These are phyloP conservation scores for Sialis lutaria DNA, from an alignment of 2,888 invertebrate genomes.

Conservation along the genomic window DNA sequence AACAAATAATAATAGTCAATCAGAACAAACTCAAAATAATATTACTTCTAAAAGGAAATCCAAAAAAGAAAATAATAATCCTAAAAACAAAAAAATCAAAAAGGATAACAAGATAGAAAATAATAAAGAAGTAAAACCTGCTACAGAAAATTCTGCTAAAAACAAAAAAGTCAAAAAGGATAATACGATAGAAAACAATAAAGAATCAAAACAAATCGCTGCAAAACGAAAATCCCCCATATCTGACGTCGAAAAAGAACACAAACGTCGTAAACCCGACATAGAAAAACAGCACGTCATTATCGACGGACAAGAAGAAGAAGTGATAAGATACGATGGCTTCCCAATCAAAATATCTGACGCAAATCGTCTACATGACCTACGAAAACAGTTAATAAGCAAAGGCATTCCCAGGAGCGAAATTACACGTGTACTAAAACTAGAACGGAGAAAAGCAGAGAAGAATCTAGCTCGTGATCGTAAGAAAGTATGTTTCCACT, in stretches of 20 bases:
- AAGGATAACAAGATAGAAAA: not conserved
- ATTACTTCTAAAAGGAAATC: constrained; percentile 6
- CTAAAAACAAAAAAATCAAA: constrained; percentile 8
- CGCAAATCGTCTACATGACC: constrained; percentile 39
- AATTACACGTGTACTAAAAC: constrained; percentile 44
- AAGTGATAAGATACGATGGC: constrained; percentile 45
- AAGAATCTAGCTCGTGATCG: constrained; percentile 47
- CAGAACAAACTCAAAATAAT: constrained; percentile 16
- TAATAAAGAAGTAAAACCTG: constrained; percentile 1
- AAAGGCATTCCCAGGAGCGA: constrained; percentile 51
- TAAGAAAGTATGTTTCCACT: constrained; percentile 63
- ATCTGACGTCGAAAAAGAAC: constrained; percentile 19
- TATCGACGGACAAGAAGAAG: constrained; percentile 44
- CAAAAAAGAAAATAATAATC: constrained; percentile 11
- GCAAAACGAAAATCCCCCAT: not conserved
- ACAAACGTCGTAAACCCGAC: constrained; percentile 28
- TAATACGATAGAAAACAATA: not conserved
- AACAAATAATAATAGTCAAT: constrained; percentile 7
- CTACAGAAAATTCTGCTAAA: constrained; percentile 11
- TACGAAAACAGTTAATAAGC: constrained; percentile 44
- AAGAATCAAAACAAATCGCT: too few species aligned
- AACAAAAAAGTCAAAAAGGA: constrained; percentile 8
- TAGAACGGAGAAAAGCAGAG: constrained; percentile 53
- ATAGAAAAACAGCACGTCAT: not conserved
- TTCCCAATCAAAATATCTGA: constrained; percentile 56